Evolutionary conservation across 2,888 invertebrate genomes (phyloP), one percentile per base, ranked within the genome.

Genomic region (Perizoma affinitatum): DNA sequence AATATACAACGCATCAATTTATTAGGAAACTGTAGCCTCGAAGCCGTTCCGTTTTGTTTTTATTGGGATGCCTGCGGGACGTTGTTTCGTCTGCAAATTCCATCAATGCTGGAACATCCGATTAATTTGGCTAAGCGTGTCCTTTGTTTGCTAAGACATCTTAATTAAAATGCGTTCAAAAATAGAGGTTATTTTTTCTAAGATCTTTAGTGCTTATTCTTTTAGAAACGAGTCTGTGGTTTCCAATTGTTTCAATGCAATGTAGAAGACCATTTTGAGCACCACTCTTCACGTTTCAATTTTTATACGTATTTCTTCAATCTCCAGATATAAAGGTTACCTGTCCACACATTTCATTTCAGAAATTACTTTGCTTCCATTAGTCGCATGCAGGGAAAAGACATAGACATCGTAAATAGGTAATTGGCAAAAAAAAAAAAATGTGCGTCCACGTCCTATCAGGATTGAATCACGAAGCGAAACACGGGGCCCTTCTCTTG

Each of bases 1-100:
- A 42, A 45, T 35, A 47, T 44, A 10, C 33, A 34, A 34, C 10
- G 11, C 41, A 52, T 58, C 57, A 58, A 54, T 62, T 57, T 55
- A 58, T 51, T 55, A 45, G 36, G 49, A 56, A 63, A 58, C 54
- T 68, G 54, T 61, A 63, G 63, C 67, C 67, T 71, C 69, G 64
- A 65, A 63, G 64, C 54, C 65, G 45, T 62, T 70, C 63, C 54
- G 67, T 76, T 73, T 73, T 53, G 61, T 72, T 82, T 80, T 79
- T 81, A 70, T 81, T 81, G 57, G 45, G 48, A 71, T 72, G 65
- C 68, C 64, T 66, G 42, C 58, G 67, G 68, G 69, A 69, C 74
- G 80, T 80, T 79, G 73, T 74, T 75, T 78, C 68, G 86, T 85
- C 86, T 86, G 81, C 79, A 72, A 79, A 86, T 86, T 78, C 75